Base-by-base conservation (phyloP, 2,888 invertebrate species). In the Papilio demoleus region DNA sequence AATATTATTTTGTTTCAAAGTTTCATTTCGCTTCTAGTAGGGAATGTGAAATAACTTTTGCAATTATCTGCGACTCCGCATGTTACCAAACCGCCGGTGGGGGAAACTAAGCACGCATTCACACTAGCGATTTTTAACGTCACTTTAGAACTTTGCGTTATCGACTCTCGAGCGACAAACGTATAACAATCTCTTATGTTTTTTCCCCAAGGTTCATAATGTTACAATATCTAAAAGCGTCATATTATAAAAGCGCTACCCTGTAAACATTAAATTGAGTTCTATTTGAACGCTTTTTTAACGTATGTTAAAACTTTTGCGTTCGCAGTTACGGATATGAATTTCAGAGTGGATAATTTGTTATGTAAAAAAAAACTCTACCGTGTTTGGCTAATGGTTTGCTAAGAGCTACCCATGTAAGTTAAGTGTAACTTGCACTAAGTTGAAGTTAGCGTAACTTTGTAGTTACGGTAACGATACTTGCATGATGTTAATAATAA, bases 1-100 rank as follows among this genome's bases (percentile, higher is more conserved):
- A 53, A 53, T 64, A 64, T 64, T 56, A 64, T 64, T 56, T 64
- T 64, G 64, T 64, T 64, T 53, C 40, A 64, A 64, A 64, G 53
- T 64, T 64, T 64, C 53, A 53, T 64, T 64, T 53, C 53, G 38
- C 53, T 24, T 50, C 53, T 19, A n/a, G 38, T 53, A 31, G 38
- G 27, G 27, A 50, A 53, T 64, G 27, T 64, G 53, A 53, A n/a
- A n/a, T 56, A 64, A 64, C 64, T 64, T 53, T 64, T 64, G 64
- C 53, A 64, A 64, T 64, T 64, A 64, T 53, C 64, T 53, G 64
- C 36, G 64, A 64, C 40, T 64, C 50, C 38, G 38, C 50, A 22
- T 47, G 47, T 63, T 63, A 22, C 47, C 53, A 24, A 38, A 40
- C 50, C 31, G 64, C 12, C n/a, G n/a, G n/a, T n/a, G 27, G 17